Evolutionary conservation across 2,797 vertebrate species (phyloP).

Genomic region (Chaunax sp.): DNA sequence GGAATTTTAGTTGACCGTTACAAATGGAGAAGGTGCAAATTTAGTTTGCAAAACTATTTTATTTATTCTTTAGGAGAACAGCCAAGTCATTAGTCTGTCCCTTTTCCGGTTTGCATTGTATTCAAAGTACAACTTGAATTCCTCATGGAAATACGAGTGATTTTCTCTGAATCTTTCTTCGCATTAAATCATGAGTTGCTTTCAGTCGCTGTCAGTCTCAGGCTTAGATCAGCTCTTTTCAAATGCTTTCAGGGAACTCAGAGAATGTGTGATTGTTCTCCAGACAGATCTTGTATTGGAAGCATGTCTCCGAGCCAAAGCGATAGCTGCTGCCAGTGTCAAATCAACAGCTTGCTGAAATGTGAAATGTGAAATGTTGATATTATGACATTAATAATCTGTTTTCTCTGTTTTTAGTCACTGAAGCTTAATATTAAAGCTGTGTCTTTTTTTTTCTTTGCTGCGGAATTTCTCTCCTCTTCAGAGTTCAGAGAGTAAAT

Average conservation of each 20-base stretch:
- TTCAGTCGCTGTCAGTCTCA: constrained; percentile 44
- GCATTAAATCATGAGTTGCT: constrained; percentile 44
- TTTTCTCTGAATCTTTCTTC: constrained; percentile 34
- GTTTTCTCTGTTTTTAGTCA: constrained; percentile 62
- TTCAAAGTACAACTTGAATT: constrained; percentile 45
- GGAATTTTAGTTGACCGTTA: constrained; percentile 44
- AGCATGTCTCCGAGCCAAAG: constrained; percentile 61
- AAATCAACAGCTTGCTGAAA: constrained; percentile 51
- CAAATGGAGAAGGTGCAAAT: constrained; percentile 49
- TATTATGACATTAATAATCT: constrained; percentile 63
- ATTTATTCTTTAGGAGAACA: constrained; percentile 23
- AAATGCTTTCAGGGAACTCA: constrained; percentile 49
- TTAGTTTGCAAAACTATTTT: constrained; percentile 29
- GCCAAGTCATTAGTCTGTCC: constrained; percentile 41
- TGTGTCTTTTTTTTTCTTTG: constrained; percentile 54
- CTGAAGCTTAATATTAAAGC: constrained; percentile 53
- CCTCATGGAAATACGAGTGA: constrained; percentile 18
- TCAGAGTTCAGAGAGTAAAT: constrained; percentile 93
- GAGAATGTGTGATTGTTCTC: constrained; percentile 62
- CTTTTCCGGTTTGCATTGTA: constrained; percentile 39
- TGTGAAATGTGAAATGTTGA: constrained; percentile 63
- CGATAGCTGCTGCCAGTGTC: constrained; percentile 56
- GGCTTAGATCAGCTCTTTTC: constrained; percentile 52
- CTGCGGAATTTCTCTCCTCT: constrained; percentile 69
- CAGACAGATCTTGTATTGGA: constrained; percentile 58